Conservation (phyloP, 2,797 vertebrate species). For the Muscicapa striata region DNA sequence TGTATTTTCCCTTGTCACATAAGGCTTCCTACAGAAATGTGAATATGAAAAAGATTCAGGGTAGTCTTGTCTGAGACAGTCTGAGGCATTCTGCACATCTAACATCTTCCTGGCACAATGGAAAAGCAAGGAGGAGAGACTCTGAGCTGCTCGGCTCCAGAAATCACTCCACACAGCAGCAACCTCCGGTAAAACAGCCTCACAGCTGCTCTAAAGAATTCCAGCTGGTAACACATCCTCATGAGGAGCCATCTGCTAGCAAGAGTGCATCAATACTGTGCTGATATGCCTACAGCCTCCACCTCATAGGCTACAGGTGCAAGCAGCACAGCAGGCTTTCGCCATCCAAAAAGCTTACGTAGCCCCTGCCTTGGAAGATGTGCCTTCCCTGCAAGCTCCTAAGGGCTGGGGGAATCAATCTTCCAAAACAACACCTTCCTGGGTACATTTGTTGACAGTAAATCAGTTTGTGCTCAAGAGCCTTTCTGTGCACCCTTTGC, state of each 20-base stretch:
- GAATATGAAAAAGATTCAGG: background rate
- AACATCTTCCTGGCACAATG: background rate
- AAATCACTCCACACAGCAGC: background rate
- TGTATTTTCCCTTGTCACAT: background rate
- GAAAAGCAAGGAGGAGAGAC: background rate
- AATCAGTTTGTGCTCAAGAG: background rate
- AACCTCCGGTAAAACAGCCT: background rate
- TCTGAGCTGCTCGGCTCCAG: background rate
- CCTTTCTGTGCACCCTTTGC: background rate
- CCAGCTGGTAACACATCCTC: constrained; percentile 13
- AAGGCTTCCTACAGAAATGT: background rate
- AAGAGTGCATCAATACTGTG: background rate
- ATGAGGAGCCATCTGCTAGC: constrained; percentile 34
- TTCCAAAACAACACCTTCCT: accelerated
- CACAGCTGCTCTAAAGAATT: constrained; percentile 40
- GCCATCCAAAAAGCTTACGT: background rate
- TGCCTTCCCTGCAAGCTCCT: background rate
- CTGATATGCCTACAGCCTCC: background rate
- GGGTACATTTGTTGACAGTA: background rate
- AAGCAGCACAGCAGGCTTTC: background rate
- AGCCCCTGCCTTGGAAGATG: background rate
- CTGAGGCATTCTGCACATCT: constrained; percentile 1
- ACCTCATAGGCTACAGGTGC: background rate
- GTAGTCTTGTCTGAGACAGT: background rate
- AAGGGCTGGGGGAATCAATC: background rate